Evolutionary conservation across 1,140 invertebrate species (phyloP), one percentile per base, ranked within the genome.

Genomic region (Drosophila bifasciata): DNA sequence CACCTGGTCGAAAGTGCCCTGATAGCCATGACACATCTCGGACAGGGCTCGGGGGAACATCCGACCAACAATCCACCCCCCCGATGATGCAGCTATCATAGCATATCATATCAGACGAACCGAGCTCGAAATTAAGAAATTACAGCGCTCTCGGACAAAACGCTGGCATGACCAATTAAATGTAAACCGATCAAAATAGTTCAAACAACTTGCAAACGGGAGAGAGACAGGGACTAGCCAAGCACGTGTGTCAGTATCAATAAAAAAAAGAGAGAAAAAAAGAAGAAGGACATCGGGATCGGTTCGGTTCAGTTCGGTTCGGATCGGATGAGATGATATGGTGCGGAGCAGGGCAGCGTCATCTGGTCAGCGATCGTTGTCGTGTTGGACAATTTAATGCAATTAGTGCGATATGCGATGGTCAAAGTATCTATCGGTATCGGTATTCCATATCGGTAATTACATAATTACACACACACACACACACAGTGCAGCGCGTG

Each of bases 361-460:
- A 81, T 72, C 83, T 81, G 81, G 77, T 32, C 43, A 40, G 51
- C 40, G 43, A 72, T 9, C 62, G 62, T 68, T 69, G 63, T 55
- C 77, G 79, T 81, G 77, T 70, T 71, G 68, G 72, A 75, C 81
- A 86, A 86, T 86, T 86, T 86, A 86, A 86, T 86, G 83, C 83
- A 86, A 86, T 86, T 86, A 86, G 81, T 86, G 74, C 58, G 76
- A 85, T 85, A 85, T 63, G 75, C 53, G 53, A 59, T 55, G 67
- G 66, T 61, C 48, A 62, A 49, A 50, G 64, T n/a, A n/a, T 19
- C 16, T 48, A 44, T 41, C 50, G 57, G 55, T 32, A 19, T 61
- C 19, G 16, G 19, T 52, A 44, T 50, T 49, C 44, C 58, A 48
- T 44, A 57, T 45, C 40, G 32, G 71, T 86, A 85, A 86, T 85